Evolutionary conservation across 1,140 invertebrate species (phyloP).

Genomic region (Belonocnema kinseyi): DNA sequence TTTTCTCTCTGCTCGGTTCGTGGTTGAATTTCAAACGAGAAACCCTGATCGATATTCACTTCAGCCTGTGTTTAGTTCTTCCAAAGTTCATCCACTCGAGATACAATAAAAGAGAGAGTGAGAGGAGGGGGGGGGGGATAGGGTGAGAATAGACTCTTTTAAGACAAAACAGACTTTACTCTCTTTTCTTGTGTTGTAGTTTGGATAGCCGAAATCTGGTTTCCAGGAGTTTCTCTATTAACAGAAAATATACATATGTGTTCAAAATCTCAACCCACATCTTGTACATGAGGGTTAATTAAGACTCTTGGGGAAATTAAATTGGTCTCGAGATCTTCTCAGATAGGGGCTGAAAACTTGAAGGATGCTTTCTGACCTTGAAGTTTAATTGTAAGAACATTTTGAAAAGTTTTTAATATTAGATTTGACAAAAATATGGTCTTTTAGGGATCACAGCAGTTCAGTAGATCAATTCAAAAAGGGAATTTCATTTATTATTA

Average conservation of each 20-base stretch:
- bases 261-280: slow-evolving; percentile 2
- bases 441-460: neutral
- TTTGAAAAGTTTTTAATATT: neutral
- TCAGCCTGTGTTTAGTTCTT: slow-evolving; percentile 37
- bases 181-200: neutral
- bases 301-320: slow-evolving; percentile 12
- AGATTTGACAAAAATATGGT: neutral
- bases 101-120: slow-evolving; percentile 32
- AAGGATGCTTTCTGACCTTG: neutral
- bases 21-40: slow-evolving; percentile 24
- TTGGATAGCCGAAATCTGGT: neutral
- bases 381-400: neutral
- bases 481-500: too few relatives aligned
- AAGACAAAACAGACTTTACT: slow-evolving; percentile 38
- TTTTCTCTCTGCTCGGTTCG: slow-evolving; percentile 1
- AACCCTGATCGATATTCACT: slow-evolving; percentile 24
- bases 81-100: slow-evolving; percentile 40
- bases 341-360: neutral
- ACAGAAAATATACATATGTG: neutral
- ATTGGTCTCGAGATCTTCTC: slow-evolving; percentile 9
- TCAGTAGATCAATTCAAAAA: too few relatives aligned
- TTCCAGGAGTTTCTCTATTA: slow-evolving; percentile 6
- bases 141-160: slow-evolving; percentile 39
- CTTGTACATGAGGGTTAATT: neutral
- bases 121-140: slow-evolving; percentile 13